phyloP scores from a whole-genome alignment of 2,888 invertebrate genomes.

The Apoderus coryli region DNA sequence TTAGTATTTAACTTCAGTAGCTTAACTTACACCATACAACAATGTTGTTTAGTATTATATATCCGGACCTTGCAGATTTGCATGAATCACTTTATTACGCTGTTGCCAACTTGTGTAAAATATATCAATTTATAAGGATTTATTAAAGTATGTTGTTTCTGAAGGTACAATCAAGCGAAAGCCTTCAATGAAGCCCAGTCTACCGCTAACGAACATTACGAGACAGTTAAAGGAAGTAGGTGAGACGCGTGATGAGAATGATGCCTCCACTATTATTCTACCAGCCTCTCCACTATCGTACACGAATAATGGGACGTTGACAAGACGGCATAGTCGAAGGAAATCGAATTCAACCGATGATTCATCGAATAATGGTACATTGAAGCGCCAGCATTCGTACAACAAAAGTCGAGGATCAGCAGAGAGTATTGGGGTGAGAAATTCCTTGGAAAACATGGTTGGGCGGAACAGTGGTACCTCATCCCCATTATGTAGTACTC shows the following conservation, averaged over 20 bases:
- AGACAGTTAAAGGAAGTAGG: constrained; percentile 80
- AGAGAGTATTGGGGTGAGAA: constrained; percentile 19
- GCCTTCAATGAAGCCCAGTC: constrained; percentile 82
- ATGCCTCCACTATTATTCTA: constrained; percentile 35
- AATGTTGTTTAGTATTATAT: too few relatives aligned
- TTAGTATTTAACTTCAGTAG: too few relatives aligned
- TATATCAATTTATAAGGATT: not conserved
- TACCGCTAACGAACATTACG: constrained; percentile 82
- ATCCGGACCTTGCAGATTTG: too few relatives aligned
- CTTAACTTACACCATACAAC: too few relatives aligned
- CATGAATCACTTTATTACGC: too few relatives aligned
- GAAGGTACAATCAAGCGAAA: constrained; percentile 80
- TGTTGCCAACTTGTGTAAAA: too few relatives aligned
- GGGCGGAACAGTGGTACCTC: constrained; percentile 36
- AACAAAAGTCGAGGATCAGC: constrained; percentile 32
- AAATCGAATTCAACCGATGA: constrained; percentile 31
- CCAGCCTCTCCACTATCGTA: constrained; percentile 28
- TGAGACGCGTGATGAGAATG: constrained; percentile 47
- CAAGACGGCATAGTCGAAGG: constrained; percentile 39
- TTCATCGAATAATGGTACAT: constrained; percentile 33
- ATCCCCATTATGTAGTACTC: constrained; percentile 37
- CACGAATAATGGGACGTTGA: constrained; percentile 33
- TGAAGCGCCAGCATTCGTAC: constrained; percentile 45
- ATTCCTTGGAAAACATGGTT: constrained; percentile 35
- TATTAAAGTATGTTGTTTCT: constrained; percentile 6